Conservation (phyloP, 2,888 invertebrate species). For the Anticlea derivata region DNA sequence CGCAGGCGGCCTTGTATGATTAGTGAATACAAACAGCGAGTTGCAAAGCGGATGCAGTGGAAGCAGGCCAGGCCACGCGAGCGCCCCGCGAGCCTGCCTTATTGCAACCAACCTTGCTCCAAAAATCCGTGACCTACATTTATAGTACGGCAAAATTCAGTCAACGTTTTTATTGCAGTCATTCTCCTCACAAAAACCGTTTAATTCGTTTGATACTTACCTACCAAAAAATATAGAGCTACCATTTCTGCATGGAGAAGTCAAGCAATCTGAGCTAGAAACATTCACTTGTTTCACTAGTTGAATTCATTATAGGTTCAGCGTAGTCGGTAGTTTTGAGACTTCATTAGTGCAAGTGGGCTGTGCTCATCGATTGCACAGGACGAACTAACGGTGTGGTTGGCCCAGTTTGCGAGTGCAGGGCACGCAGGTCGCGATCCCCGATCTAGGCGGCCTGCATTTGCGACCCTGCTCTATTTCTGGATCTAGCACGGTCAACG, state of each 20-base stretch:
- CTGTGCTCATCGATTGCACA: conserved; percentile 63
- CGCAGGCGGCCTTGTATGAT: conserved; percentile 68
- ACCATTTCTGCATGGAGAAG: conserved; percentile 12
- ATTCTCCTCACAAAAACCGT: conserved; percentile 48
- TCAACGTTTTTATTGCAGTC: conserved; percentile 64
- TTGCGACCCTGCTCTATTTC: conserved; percentile 61
- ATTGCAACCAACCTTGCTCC: conserved; percentile 78
- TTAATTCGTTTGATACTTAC: conserved; percentile 43
- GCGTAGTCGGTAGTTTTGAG: conserved; percentile 3
- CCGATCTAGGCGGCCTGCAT: conserved; percentile 60
- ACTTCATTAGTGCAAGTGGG: conserved; percentile 42
- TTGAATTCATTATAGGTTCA: conserved; percentile 6
- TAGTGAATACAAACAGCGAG: conserved; percentile 64
- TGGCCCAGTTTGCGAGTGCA: conserved; percentile 69
- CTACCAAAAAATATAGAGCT: conserved; percentile 16
- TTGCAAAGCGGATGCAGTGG: conserved; percentile 74
- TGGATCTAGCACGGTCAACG: conserved; percentile 50
- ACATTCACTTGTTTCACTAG: conserved; percentile 6
- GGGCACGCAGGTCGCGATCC: conserved; percentile 59
- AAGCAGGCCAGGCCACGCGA: conserved; percentile 66
- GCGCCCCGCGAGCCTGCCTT: conserved; percentile 40
- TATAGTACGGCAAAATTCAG: conserved; percentile 73
- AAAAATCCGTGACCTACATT: conserved; percentile 80
- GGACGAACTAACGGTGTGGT: conserved; percentile 56
- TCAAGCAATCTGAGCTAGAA: conserved; percentile 20